These are phyloP conservation scores for Suncus etruscus DNA, from an alignment of 2,113 vertebrate genomes.

Conservation along the genomic window DNA sequence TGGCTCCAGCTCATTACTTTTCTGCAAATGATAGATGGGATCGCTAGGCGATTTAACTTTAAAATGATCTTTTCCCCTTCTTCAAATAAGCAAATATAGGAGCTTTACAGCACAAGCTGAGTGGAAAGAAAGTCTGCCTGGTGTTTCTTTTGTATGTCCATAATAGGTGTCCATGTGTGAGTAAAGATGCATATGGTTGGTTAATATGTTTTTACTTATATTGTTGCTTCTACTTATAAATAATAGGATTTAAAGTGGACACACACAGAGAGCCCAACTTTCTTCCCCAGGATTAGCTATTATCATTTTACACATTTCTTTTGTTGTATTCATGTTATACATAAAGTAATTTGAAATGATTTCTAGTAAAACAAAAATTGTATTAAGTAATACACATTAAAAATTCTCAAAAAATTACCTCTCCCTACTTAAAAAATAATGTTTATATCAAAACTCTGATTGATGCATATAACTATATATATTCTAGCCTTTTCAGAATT, in stretches of 20 bases:
- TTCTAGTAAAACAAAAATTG: neutral
- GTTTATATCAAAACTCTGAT: conserved; percentile 20
- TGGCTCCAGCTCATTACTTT: conserved; percentile 62
- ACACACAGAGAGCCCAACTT: conserved; percentile 55
- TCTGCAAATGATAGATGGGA: conserved; percentile 75
- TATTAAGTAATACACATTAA: conserved; percentile 32
- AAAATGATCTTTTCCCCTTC: conserved; percentile 74
- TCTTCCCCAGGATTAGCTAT: conserved; percentile 46
- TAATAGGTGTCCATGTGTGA: neutral
- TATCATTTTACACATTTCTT: conserved; percentile 63
- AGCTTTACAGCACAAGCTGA: conserved; percentile 57
- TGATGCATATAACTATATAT: neutral
- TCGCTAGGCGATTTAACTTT: conserved; percentile 77
- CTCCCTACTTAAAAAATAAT: neutral
- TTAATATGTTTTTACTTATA: conserved; percentile 63
- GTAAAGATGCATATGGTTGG: conserved; percentile 13
- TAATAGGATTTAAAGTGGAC: conserved; percentile 70
- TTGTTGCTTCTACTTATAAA: conserved; percentile 59
- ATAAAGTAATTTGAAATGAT: conserved; percentile 59
- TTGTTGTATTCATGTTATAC: conserved; percentile 49
- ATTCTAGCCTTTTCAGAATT: neutral
- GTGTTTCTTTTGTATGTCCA: conserved; percentile 7
- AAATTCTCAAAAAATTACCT: conserved; percentile 3
- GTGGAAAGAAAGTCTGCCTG: conserved; percentile 43
- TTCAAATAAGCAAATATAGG: conserved; percentile 67